Base-by-base conservation (phyloP, 2,888 invertebrate species). In the Nemoura dubitans region DNA sequence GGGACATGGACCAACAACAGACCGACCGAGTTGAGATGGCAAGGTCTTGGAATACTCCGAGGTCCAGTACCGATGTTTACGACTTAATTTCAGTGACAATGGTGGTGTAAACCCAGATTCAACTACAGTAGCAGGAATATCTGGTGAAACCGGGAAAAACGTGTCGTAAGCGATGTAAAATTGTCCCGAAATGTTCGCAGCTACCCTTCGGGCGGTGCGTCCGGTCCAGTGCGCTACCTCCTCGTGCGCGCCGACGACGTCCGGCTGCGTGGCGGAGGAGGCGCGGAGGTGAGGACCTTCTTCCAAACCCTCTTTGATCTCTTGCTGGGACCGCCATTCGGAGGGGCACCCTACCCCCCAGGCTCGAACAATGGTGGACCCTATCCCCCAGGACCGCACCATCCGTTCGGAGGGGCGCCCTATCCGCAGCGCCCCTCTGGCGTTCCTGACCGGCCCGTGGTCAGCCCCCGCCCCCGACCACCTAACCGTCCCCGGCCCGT, bases 231-330 rank as follows among this genome's bases (percentile, higher is more conserved):
- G 16, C 81, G 28, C 1, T 81, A 81, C 81, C 0, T 29, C 30
- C 81, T 81, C 28, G 30, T 81, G 29, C 81, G 81, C 7, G 26
- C 81, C 29, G 81, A 28, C 30, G 59, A 59, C 59, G 2, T 21
- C 59, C 10, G 59, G 21, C 21, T 59, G 14, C 59, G 59, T 14
- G 59, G 59, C 59, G 59, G 59, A 3, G 59, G 59, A 10, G 59
- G 59, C 59, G 59, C 30, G n/a, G 29, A 81, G 81, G 81, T 81
- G 28, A 81, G 28, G 30, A 81, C 81, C 81, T 81, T 81, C 30
- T 30, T 81, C n/a, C 81, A 81, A 3, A 6, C 29, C 28, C 81
- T 81, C 28, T 30, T 81, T 28, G n/a, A 28, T 29, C 10, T 28
- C 81, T 29, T 81, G 30, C 28, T 81, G 10, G 81, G 81, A 7